These are phyloP conservation scores for Eptatretus atami DNA, from an alignment of 2,797 vertebrate species.

Conservation along the genomic window DNA sequence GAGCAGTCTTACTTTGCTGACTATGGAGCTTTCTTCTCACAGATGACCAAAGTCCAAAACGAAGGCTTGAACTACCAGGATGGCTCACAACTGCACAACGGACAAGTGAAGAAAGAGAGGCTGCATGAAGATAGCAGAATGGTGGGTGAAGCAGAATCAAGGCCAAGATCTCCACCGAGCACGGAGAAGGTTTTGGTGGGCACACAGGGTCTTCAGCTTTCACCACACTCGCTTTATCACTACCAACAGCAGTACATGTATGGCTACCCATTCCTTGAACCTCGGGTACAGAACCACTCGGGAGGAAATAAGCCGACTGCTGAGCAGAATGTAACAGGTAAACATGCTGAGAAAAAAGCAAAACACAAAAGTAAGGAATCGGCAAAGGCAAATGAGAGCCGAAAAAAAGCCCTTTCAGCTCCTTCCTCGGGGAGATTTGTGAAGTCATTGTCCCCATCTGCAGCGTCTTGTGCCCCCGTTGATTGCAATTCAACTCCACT, in stretches of 20 bases:
- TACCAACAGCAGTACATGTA: constrained; percentile 3
- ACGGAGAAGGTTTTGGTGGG: not conserved
- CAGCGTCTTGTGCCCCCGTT: no score
- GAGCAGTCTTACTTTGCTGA: not conserved
- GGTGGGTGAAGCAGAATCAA: no score
- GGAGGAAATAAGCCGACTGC: no score
- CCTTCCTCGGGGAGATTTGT: no score
- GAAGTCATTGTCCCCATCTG: no score
- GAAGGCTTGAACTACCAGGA: not conserved
- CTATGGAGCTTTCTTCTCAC: constrained; percentile 2
- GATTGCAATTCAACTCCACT: no score
- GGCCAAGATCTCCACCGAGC: not conserved
- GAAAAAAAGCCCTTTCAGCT: no score
- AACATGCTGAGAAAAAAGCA: no score
- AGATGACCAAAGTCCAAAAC: not conserved
- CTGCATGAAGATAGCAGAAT: not conserved
- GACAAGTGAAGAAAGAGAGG: not conserved
- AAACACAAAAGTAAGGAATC: no score
- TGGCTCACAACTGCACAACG: not conserved
- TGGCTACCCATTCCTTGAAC: constrained; percentile 4
- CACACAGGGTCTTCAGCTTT: not conserved
- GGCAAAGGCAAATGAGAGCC: no score
- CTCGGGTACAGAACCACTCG: not conserved
- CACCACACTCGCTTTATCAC: not conserved
- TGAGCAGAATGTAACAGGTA: no score